Conservation (phyloP, 2,888 invertebrate genomes). For the Dione juno region DNA sequence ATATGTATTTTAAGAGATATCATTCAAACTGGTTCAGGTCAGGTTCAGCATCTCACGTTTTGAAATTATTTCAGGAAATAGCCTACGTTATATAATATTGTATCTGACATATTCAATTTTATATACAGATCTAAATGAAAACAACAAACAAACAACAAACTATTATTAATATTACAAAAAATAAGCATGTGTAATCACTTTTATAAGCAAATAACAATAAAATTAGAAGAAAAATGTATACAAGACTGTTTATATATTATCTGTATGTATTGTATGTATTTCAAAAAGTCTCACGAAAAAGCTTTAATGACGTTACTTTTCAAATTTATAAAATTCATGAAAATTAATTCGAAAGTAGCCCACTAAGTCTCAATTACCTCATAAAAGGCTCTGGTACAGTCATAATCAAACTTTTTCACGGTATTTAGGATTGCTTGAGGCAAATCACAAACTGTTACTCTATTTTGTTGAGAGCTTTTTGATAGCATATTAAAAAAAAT, state of each 20-base stretch:
- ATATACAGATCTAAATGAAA: too few relatives aligned
- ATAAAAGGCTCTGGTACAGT: constrained; percentile 43
- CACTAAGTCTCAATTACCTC: constrained; percentile 46
- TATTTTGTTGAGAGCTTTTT: constrained; percentile 6
- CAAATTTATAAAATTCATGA: constrained; percentile 39
- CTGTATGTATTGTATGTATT: neutral
- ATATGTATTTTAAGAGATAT: neutral
- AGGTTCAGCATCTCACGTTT: too few relatives aligned
- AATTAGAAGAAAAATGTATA: too few relatives aligned
- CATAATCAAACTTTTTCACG: constrained; percentile 44
- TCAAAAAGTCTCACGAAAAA: constrained; percentile 21
- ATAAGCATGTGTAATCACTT: too few relatives aligned
- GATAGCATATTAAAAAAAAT: too few relatives aligned
- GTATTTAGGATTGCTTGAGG: constrained; percentile 41
- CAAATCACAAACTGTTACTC: constrained; percentile 34
- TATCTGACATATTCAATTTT: too few relatives aligned
- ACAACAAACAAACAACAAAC: too few relatives aligned
- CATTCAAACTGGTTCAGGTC: neutral
- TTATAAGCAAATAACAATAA: too few relatives aligned
- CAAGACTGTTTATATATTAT: too few relatives aligned
- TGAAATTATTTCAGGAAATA: too few relatives aligned
- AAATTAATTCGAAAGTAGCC: constrained; percentile 44
- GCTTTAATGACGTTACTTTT: constrained; percentile 29
- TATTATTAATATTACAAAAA: too few relatives aligned
- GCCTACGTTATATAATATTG: too few relatives aligned